Evolutionary conservation across 1,140 invertebrate species (phyloP).

Genomic region (Halesus radiatus): DNA sequence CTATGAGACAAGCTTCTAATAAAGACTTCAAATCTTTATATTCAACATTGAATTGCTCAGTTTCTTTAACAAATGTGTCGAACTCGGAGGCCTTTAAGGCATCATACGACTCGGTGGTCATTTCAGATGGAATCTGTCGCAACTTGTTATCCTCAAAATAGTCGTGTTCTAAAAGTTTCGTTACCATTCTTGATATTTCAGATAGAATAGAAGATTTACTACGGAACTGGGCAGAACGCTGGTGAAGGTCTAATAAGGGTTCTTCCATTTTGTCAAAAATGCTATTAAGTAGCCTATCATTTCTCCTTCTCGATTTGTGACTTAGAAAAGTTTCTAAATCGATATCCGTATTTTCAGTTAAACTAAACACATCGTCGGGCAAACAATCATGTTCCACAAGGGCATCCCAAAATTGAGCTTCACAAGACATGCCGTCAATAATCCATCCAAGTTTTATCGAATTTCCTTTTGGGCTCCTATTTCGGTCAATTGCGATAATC

Average conservation of each 20-base stretch:
- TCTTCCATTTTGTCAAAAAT: conserved; percentile 22
- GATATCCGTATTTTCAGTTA: conserved; percentile 69
- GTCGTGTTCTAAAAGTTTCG: conserved; percentile 36
- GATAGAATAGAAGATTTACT: conserved; percentile 26
- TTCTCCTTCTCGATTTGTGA: conserved; percentile 47
- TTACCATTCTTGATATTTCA: conserved; percentile 17
- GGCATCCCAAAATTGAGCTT: conserved; percentile 66
- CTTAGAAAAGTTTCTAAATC: conserved; percentile 62
- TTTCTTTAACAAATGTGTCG: conserved; percentile 59
- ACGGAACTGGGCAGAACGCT: background rate
- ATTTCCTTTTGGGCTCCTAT: conserved; percentile 57
- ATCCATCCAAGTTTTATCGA: conserved; percentile 68
- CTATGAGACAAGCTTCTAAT: conserved; percentile 60
- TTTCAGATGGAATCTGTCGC: conserved; percentile 3
- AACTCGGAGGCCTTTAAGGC: conserved; percentile 19
- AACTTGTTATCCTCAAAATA: conserved; percentile 38
- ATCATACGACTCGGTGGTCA: conserved; percentile 5
- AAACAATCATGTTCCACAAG: conserved; percentile 64
- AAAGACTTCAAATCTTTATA: conserved; percentile 63
- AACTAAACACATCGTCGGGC: conserved; percentile 70
- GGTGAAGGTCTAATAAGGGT: background rate
- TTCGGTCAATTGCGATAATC: conserved; percentile 63
- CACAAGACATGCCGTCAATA: conserved; percentile 70
- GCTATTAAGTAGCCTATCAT: background rate
- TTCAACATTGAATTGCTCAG: conserved; percentile 64